These are phyloP conservation scores for Recurvirostra avosetta DNA, from an alignment of 2,113 vertebrate species.

Conservation along the genomic window DNA sequence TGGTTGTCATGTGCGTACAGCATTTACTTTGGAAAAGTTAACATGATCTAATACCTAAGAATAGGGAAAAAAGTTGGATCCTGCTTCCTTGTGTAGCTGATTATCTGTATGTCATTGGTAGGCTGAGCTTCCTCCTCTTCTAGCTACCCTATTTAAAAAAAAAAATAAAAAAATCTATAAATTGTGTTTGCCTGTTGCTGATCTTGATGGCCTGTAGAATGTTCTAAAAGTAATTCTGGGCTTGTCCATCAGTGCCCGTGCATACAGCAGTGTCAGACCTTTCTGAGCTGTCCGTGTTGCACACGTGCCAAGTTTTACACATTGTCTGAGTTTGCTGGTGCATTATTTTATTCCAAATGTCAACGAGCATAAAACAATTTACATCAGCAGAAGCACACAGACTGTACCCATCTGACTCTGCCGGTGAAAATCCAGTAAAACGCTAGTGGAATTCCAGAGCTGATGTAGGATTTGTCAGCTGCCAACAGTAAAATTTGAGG, in stretches of 20 bases:
- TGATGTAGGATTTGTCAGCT: neutral
- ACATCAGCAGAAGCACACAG: neutral
- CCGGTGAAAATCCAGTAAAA: slow-evolving; percentile 7
- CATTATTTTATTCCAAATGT: neutral
- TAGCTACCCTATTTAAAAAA: neutral
- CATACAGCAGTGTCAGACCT: neutral
- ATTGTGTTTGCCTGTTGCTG: neutral
- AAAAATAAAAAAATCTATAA: neutral
- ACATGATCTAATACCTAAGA: neutral
- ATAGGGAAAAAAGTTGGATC: neutral
- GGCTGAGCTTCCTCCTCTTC: neutral
- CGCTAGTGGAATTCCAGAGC: neutral
- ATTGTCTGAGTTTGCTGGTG: neutral
- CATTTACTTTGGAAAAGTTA: neutral
- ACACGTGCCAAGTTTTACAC: neutral
- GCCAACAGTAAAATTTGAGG: neutral
- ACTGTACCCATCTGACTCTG: neutral
- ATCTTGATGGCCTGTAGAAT: neutral
- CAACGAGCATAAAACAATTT: neutral
- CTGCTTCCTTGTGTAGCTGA: neutral
- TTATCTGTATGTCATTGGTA: neutral
- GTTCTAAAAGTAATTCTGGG: neutral
- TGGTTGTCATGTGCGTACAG: neutral
- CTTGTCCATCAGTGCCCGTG: neutral
- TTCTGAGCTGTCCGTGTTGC: neutral